A percentile compares a stretch with the other conserved stretches of the same genome.
Evolutionary conservation across 2,113 vertebrate genomes (phyloP).

Genomic region (Dipodomys stephensi): DNA sequence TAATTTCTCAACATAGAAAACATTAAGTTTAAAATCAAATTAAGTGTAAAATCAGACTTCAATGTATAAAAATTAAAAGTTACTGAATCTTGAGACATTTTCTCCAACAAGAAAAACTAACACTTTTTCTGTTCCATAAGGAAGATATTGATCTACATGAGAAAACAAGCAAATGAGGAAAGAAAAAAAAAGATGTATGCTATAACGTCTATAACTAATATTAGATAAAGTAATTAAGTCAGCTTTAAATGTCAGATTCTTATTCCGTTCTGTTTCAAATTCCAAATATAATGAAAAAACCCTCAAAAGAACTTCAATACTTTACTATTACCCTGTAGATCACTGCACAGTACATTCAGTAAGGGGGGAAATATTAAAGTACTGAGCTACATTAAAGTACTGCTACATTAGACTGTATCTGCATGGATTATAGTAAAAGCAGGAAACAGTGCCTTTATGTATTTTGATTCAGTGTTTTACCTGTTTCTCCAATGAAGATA

Average conservation of each 20-base stretch:
- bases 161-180: constrained; percentile 19
- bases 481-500: not conserved
- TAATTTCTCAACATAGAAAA: constrained; percentile 46
- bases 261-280: constrained; percentile 70
- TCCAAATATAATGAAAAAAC: constrained; percentile 50
- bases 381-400: too few species aligned
- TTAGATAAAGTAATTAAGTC: constrained; percentile 63
- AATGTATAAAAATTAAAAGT: not conserved
- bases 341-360: constrained; percentile 24
- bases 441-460: constrained; percentile 4
- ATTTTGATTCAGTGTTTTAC: constrained; percentile 47
- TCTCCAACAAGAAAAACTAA: constrained; percentile 22
- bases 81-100: constrained; percentile 7
- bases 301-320: constrained; percentile 44
- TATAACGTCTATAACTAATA: constrained; percentile 35
- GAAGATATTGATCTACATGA: not conserved
- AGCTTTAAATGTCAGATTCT: constrained; percentile 52
- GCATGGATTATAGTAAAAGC: too few species aligned
- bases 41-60: constrained; percentile 5
- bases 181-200: not conserved
- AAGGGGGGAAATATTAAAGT: constrained; percentile 66
- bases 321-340: constrained; percentile 54
- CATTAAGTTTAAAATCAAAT: not conserved
- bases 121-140: not conserved
- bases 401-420: not conserved